These are phyloP conservation scores for Chitala chitala DNA, from an alignment of 2,113 vertebrate species.

Conservation along the genomic window DNA sequence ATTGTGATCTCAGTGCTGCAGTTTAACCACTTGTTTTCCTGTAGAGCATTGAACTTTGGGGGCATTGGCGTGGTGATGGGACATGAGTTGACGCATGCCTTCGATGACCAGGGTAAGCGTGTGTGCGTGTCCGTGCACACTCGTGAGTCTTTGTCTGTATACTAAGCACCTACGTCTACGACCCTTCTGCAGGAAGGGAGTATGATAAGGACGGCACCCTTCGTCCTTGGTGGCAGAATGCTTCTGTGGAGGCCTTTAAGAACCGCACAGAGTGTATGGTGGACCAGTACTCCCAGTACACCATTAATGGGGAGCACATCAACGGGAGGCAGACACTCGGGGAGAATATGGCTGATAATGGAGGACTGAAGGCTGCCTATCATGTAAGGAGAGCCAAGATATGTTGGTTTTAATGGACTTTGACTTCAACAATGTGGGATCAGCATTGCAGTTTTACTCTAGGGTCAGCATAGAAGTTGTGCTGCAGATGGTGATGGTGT, in stretches of 20 bases:
- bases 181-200: constrained; percentile 70
- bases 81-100: constrained; percentile 93
- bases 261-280: constrained; percentile 86
- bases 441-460: no score
- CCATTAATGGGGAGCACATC: constrained; percentile 80
- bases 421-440: no score
- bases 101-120: constrained; percentile 91
- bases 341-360: constrained; percentile 94
- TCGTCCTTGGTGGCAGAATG: constrained; percentile 92
- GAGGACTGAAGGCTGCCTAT: constrained; percentile 92
- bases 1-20: neutral
- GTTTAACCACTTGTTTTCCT: neutral
- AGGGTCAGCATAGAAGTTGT: neutral
- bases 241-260: constrained; percentile 82
- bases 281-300: constrained; percentile 80
- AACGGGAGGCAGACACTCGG: constrained; percentile 90
- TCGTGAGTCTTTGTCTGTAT: neutral
- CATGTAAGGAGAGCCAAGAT: no score
- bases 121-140: neutral
- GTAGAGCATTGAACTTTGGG: constrained; percentile 91
- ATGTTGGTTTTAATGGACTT: no score
- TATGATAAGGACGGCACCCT: constrained; percentile 94
- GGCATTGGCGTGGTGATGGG: constrained; percentile 98
- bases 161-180: neutral
- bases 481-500: neutral